Percentiles rank a stretch among this genome's conserved stretches.
These are phyloP conservation scores for Eupithecia subumbrata DNA, from an alignment of 2,888 invertebrate species.

Conservation along the genomic window DNA sequence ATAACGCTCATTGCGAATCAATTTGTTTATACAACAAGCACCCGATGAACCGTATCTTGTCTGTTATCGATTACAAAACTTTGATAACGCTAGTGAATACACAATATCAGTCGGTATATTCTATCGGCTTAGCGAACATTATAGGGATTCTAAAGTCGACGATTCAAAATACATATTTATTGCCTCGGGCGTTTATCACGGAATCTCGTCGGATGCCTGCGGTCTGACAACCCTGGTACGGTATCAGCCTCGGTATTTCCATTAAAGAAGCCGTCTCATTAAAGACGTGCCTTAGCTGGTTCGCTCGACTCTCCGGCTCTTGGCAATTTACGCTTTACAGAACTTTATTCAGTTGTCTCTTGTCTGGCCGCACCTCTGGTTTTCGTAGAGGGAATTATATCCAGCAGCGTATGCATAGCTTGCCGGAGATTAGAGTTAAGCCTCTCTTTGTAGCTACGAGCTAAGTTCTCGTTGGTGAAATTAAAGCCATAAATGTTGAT, in stretches of 20 bases:
- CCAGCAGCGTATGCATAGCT: constrained; percentile 20
- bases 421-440: constrained; percentile 23
- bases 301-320: constrained; percentile 37
- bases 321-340: constrained; percentile 75
- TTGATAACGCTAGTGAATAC: constrained; percentile 26
- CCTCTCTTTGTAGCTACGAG: constrained; percentile 14
- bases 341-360: constrained; percentile 75
- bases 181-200: constrained; percentile 36
- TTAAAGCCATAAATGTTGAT: constrained; percentile 9
- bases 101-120: constrained; percentile 16
- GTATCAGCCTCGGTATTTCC: constrained; percentile 73
- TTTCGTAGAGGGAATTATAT: constrained; percentile 30
- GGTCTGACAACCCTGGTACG: constrained; percentile 58
- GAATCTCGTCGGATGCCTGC: constrained; percentile 39
- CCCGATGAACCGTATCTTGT: constrained; percentile 29
- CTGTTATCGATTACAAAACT: constrained; percentile 32
- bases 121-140: constrained; percentile 27
- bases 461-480: constrained; percentile 10
- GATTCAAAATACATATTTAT: constrained; percentile 40
- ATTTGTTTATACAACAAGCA: constrained; percentile 34
- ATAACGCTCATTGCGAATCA: constrained; percentile 33
- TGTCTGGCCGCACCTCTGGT: constrained; percentile 23
- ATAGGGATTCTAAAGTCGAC: constrained; percentile 32
- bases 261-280: constrained; percentile 81
- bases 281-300: constrained; percentile 69